phyloP scores from a whole-genome alignment of 2,888 invertebrate species.

The Eupithecia tripunctaria region DNA sequence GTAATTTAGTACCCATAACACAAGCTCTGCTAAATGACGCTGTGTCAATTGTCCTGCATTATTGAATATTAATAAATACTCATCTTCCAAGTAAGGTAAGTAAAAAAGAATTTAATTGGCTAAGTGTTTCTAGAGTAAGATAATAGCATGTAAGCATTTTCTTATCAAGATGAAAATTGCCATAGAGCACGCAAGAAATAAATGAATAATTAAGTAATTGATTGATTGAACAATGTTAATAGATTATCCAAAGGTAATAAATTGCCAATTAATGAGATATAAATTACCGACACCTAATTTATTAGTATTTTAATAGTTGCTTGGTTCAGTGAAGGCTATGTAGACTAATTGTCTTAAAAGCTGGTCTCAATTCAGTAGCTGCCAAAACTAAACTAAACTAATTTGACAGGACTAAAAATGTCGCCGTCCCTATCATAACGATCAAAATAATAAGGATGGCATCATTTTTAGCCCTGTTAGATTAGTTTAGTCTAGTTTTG shows the following conservation, averaged over 20 bases:
- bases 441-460: no score
- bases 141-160: conserved; percentile 28
- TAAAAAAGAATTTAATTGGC: conserved; percentile 15
- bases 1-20: background rate
- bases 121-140: conserved; percentile 17
- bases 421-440: no score
- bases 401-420: no score
- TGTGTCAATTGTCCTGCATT: background rate
- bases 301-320: background rate
- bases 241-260: background rate
- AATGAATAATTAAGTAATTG: conserved; percentile 15
- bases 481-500: no score
- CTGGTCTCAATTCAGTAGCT: no score
- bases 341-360: no score
- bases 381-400: no score
- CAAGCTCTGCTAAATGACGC: background rate
- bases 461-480: no score
- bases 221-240: conserved; percentile 7
- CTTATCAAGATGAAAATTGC: conserved; percentile 24
- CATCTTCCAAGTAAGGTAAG: background rate
- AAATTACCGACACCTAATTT: background rate
- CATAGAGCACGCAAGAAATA: conserved; percentile 18
- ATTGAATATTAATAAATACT: background rate
- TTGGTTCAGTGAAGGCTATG: background rate
- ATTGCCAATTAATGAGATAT: background rate